Base-by-base conservation (phyloP, 92 coral and sea anemone species). In the Pocillopora meandrina region DNA sequence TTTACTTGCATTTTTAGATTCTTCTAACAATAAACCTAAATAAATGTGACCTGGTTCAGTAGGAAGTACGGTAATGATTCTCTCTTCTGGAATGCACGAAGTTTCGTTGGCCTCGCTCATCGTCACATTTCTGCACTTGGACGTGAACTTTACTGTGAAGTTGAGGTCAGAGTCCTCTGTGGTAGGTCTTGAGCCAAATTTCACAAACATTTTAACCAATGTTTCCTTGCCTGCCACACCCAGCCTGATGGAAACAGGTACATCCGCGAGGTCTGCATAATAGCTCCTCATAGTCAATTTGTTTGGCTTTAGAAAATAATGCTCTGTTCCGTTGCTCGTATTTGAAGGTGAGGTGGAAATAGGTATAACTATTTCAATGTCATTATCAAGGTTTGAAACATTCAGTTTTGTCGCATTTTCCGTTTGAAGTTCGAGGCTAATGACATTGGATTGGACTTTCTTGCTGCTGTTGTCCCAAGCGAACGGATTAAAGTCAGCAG, bases 401-500 rank as follows among this genome's bases (percentile, higher is more conserved):
- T 36, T 63, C 7, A 78, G 31, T 36, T 42, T 78, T 35, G n/a
- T 78, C 15, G 55, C 72, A 18, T 42, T 47, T 26, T 20, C 78
- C 19, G 35, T 82, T 57, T 75, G 79, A 34, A 82, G 67, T 20
- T 69, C 85, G 56, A 68, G 66, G 21, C 77, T 68, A 19, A 17
- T 18, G 10, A 82, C 85, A 58, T 56, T 26, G 26, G 85, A 82
- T 23, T 69, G 56, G 15, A 82, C 18, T 26, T 71, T 74, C n/a
- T 71, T 52, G 36, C 77, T 72, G 58, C 69, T 71, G 7, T 52
- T 68, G 85, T 68, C 85, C 85, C 85, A 82, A n/a, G 47, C 57
- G 78, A 66, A 82, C 26, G 85, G 85, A 61, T 82, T 82, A 18
- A 72, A 68, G 2, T 58, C 14, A 23, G 59, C 42, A 14, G 79